A percentile compares a stretch with the other conserved stretches of the same genome.
Conservation (phyloP, 64 coral and sea anemone genomes). For the Actinia tenebrosa region DNA sequence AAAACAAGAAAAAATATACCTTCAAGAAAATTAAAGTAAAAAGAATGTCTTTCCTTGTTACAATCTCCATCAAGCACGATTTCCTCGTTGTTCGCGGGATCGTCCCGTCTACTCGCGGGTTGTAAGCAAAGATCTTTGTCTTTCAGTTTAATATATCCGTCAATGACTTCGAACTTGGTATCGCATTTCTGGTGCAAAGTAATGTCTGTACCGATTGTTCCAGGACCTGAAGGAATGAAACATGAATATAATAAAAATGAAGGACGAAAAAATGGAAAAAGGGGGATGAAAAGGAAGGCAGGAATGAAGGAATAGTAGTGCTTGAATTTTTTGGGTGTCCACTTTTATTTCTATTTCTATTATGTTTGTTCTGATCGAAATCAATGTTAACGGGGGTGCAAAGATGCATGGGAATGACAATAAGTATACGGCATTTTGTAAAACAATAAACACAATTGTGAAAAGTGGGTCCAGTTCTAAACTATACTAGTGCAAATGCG, state of each 20-base stretch:
- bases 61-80: conserved; percentile 18
- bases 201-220: background rate
- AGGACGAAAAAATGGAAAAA: too few species aligned
- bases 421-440: too few species aligned
- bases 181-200: conserved; percentile 29
- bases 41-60: background rate
- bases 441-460: too few species aligned
- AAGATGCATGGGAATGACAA: too few species aligned
- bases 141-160: background rate
- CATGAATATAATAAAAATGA: background rate
- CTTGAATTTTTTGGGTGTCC: too few species aligned
- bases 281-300: too few species aligned
- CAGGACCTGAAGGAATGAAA: background rate
- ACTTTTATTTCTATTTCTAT: too few species aligned
- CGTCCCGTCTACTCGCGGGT: conserved; percentile 16
- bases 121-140: background rate
- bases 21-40: conserved; percentile 19
- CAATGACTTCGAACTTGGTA: background rate
- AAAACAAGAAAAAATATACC: background rate
- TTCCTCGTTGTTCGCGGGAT: conserved; percentile 29
- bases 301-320: too few species aligned
- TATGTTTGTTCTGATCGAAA: too few species aligned
- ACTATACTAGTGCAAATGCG: too few species aligned
- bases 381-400: too few species aligned
- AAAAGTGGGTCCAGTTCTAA: too few species aligned